Base-by-base conservation (phyloP, 2,797 vertebrate species). In the Sebastes itinus region DNA sequence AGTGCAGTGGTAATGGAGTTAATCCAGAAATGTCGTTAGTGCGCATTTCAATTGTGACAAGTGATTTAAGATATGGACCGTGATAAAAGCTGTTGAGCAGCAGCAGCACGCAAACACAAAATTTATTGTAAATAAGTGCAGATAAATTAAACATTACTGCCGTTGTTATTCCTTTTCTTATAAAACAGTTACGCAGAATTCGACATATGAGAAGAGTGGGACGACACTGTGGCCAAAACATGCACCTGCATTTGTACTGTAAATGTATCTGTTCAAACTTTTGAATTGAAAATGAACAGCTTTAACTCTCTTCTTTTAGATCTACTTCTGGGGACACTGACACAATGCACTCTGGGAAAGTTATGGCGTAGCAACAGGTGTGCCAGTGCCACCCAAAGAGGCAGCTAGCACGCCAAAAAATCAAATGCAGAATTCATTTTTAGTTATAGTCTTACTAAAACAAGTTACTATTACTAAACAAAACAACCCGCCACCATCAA, bases 1-100 rank as follows among this genome's bases (percentile, higher is more conserved):
- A 59, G 14, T 66, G 77, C 60, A 58, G 62, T 1, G 23, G 55
- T 69, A 33, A 67, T 92, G 90, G 83, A 87, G 72, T 72, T 77
- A 64, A 84, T 91, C 80, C 90, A 93, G 83, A 85, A 56, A 90
- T 33, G 66, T 83, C 81, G 90, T 93, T 92, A 91, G 77, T 28
- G 27, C 33, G 30, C 55, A 38, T 72, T 79, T 25, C 35, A 81
- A 84, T 25, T 20, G 65, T 20, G 20, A 20, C 8, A 20, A 52
- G 46, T 76, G 59, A 65, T 12, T 72, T 27, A 78, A 77, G 33
- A 85, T 76, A 46, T 84, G 72, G 69, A 65, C 54, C 20, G 27
- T 12, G 55, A 77, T 61, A 8, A 78, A 77, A 62, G 16, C 2
- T 12, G 27, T 23, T 56, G 30, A 4, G 3, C 25, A 58, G 54